These are phyloP conservation scores for Raphicerus campestris DNA, from an alignment of 2,113 vertebrate species.

Conservation along the genomic window DNA sequence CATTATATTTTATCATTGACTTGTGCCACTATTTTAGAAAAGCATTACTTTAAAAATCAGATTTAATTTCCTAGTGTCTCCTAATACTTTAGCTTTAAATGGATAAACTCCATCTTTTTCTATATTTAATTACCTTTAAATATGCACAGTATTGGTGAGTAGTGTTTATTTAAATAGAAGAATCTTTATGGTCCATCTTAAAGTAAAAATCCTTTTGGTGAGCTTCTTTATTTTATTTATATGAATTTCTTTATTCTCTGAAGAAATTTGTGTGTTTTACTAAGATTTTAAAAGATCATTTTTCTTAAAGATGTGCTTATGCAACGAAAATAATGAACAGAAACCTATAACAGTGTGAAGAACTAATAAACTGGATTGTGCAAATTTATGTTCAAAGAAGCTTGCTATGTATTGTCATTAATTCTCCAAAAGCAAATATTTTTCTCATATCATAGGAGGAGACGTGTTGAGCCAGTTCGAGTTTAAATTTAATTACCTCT, in stretches of 20 bases:
- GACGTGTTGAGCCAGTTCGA: constrained; percentile 85
- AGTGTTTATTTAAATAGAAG: background rate
- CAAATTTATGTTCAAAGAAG: background rate
- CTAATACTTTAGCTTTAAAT: background rate
- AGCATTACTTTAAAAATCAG: background rate
- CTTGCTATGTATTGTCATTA: background rate
- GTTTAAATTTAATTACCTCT: constrained; percentile 82
- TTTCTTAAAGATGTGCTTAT: background rate
- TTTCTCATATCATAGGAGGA: constrained; percentile 76
- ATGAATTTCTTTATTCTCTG: background rate
- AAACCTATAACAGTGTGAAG: background rate
- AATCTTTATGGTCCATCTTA: background rate
- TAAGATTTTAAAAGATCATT: background rate
- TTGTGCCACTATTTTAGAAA: background rate
- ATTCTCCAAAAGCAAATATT: background rate
- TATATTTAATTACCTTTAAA: background rate
- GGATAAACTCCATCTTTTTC: background rate
- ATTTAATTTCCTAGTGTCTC: background rate
- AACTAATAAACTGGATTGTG: accelerated
- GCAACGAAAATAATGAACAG: background rate
- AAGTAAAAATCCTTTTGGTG: background rate
- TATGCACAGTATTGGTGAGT: background rate
- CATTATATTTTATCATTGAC: background rate
- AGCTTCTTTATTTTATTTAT: too few relatives aligned
- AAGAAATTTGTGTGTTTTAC: background rate